Base-by-base conservation (phyloP, 1,140 invertebrate genomes). In the Luehdorfia chinensis region DNA sequence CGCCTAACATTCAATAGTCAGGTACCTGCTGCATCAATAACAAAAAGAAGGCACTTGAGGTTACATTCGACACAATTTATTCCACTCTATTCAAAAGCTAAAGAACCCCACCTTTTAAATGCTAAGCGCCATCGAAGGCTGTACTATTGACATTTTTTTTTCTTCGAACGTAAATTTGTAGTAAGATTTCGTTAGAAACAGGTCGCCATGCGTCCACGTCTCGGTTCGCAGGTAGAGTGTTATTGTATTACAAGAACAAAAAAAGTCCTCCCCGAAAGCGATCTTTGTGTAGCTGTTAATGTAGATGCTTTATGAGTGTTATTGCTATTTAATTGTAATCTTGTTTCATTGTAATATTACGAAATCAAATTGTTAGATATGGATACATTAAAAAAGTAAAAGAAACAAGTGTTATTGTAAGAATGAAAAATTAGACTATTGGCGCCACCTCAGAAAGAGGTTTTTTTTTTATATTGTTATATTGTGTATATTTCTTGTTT, bases 111-210 rank as follows among this genome's bases (percentile, higher is more conserved):
- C 47, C 64, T 46, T 59, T 56, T 74, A 55, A 52, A 69, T 49
- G 55, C 34, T 76, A 69, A 79, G 78, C 78, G 78, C 78, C 78
- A 79, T 73, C 66, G 51, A 43, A 33, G 50, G 15, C 58, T 44
- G 33, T 45, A 36, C 56, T 62, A 66, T 75, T 67, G 58, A 58
- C 32, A 46, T 67, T 70, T 79, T 78, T 75, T 73, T 61, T 51
- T 37, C 11, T 7, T 8, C 19, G 34, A 70, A 66, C 74, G 63
- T 77, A 78, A 66, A 56, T 67, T 61, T 59, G 68, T 81, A 81
- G 77, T 79, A 79, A 66, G 43, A 67, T 56, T 66, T 56, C 52
- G 31, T 60, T 50, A 18, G 50, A 55, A 66, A 61, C 58, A 55
- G 60, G 52, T 66, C 48, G n/a, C 39, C 39, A 31, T 9, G 25